A percentile compares a stretch with the other conserved stretches of the same genome.
Conservation (phyloP, 2,797 vertebrate genomes). For the Aplochiton taeniatus region DNA sequence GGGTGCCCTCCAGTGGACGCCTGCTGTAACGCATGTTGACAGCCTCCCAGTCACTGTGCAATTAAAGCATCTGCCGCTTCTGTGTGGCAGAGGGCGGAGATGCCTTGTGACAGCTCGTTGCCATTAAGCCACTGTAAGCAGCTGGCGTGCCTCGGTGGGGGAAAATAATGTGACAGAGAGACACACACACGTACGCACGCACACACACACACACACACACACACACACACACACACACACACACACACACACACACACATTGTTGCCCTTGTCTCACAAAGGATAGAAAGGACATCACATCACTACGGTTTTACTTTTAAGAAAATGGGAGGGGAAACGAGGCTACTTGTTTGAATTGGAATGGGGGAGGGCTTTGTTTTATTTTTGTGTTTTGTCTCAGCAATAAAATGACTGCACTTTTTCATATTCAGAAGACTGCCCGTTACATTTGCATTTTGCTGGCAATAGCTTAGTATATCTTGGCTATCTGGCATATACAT, state of each 20-base stretch:
- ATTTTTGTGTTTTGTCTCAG: too few species aligned
- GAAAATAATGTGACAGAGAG: constrained; percentile 75
- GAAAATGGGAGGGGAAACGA: constrained; percentile 37
- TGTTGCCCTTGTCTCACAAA: constrained; percentile 74
- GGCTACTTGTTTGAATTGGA: constrained; percentile 47
- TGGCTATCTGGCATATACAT: too few species aligned
- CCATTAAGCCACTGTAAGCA: constrained; percentile 83
- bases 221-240: background rate
- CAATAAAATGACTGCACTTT: too few species aligned
- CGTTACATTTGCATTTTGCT: too few species aligned
- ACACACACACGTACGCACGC: constrained; percentile 39
- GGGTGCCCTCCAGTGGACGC: constrained; percentile 76
- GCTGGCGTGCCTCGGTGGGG: constrained; percentile 75
- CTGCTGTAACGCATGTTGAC: constrained; percentile 68
- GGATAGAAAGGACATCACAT: constrained; percentile 69
- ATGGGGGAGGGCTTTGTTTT: background rate
- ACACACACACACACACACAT: constrained; percentile 52
- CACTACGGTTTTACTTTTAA: constrained; percentile 55
- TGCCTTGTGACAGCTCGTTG: constrained; percentile 78
- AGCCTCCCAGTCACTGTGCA: constrained; percentile 73
- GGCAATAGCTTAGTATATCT: too few species aligned
- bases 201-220: constrained; percentile 44
- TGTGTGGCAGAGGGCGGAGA: constrained; percentile 71
- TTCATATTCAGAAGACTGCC: too few species aligned
- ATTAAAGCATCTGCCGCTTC: constrained; percentile 77